Evolutionary conservation across 2,113 vertebrate species (phyloP).

Genomic region (Eurypyga helias): DNA sequence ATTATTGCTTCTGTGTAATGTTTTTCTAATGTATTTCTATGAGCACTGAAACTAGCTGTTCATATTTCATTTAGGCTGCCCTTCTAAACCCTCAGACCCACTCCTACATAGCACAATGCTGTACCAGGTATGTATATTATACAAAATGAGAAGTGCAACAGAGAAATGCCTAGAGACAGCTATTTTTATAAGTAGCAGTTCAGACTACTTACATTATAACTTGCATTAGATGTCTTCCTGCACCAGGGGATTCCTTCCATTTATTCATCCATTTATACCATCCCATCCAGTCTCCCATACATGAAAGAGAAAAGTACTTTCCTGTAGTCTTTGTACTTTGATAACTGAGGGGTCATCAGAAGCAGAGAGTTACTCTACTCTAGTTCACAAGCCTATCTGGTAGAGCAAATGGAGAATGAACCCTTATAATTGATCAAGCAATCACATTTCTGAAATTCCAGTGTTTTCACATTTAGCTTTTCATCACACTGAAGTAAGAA

Average conservation of each 20-base stretch:
- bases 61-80: not conserved
- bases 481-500: not conserved
- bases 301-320: not conserved
- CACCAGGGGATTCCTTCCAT: not conserved
- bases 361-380: not conserved
- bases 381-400: not conserved
- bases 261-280: not conserved
- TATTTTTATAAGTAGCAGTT: not conserved
- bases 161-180: not conserved
- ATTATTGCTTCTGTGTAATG: not conserved
- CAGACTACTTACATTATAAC: not conserved
- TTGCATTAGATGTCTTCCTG: not conserved
- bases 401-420: not conserved
- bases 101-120: not conserved
- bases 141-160: not conserved
- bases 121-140: not conserved
- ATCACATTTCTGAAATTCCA: not conserved
- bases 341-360: not conserved
- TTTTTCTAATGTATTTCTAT: conserved; percentile 3
- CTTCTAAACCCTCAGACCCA: not conserved
- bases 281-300: not conserved
- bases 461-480: not conserved
- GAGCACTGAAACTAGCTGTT: not conserved
- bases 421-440: not conserved
- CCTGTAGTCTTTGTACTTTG: not conserved